Evolutionary conservation across 37 sponge, comb jelly and placozoan species (phyloP).

Genomic region (Beroe forskalii): DNA sequence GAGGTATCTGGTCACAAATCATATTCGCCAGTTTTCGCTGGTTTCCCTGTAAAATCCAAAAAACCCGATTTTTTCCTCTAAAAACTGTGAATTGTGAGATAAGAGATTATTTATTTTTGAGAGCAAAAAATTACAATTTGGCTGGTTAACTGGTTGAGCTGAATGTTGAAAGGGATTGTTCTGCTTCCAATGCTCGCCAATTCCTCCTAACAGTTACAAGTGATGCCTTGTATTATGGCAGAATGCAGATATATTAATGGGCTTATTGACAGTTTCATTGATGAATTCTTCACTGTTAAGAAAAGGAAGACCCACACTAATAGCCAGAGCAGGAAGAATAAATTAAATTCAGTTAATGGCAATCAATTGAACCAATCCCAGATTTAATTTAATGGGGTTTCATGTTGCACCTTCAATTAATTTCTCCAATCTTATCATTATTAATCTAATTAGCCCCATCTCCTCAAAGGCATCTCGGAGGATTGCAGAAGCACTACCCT

Average conservation of each 20-base stretch:
- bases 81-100: no score
- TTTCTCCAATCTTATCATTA: no score
- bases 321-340: background rate
- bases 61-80: no score
- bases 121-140: no score
- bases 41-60: no score
- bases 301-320: background rate
- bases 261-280: background rate
- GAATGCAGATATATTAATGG: background rate
- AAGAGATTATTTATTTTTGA: no score
- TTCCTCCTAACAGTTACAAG: background rate
- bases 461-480: no score
- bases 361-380: background rate
- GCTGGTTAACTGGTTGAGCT: no score
- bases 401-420: background rate
- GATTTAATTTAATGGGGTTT: background rate
- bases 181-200: background rate
- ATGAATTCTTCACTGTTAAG: background rate
- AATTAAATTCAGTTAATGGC: background rate
- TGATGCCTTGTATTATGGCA: background rate
- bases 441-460: no score
- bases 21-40: no score
- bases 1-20: no score
- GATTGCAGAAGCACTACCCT: no score
- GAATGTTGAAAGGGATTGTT: background rate